Conservation (phyloP, 2,797 vertebrate genomes). For the Paramormyrops hopkinsi region DNA sequence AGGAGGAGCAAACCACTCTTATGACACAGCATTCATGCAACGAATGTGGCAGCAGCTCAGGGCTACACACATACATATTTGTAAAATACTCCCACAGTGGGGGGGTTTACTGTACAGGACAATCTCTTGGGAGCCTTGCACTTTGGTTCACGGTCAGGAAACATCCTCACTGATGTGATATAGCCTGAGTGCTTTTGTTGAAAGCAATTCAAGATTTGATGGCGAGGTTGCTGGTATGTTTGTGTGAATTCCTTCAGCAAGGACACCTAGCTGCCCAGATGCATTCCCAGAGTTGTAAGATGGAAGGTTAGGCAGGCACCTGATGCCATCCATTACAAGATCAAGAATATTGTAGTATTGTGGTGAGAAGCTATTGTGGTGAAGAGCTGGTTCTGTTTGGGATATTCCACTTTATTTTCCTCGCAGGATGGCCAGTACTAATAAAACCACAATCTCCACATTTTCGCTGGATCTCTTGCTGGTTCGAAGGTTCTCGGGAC, state of each 20-base stretch:
- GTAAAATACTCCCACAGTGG: neutral
- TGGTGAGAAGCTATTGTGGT: neutral
- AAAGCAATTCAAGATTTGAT: neutral
- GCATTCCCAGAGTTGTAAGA: neutral
- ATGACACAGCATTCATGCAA: neutral
- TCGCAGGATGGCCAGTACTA: neutral
- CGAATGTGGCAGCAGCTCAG: neutral
- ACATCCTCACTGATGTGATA: neutral
- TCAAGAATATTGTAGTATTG: neutral
- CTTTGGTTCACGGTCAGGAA: neutral
- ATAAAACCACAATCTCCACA: neutral
- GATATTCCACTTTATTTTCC: neutral
- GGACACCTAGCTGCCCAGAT: neutral
- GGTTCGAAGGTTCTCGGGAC: neutral
- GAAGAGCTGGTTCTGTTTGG: neutral
- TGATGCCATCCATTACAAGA: neutral
- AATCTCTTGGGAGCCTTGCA: neutral
- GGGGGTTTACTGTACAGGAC: neutral
- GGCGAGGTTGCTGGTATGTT: neutral
- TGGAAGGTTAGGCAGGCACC: neutral
- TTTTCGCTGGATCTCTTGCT: neutral
- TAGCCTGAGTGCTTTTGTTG: neutral
- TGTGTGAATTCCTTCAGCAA: neutral
- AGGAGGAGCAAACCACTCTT: neutral
- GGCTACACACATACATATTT: neutral